phyloP scores from a whole-genome alignment of 2,797 vertebrate species.

The Enteromius trimaculatus region DNA sequence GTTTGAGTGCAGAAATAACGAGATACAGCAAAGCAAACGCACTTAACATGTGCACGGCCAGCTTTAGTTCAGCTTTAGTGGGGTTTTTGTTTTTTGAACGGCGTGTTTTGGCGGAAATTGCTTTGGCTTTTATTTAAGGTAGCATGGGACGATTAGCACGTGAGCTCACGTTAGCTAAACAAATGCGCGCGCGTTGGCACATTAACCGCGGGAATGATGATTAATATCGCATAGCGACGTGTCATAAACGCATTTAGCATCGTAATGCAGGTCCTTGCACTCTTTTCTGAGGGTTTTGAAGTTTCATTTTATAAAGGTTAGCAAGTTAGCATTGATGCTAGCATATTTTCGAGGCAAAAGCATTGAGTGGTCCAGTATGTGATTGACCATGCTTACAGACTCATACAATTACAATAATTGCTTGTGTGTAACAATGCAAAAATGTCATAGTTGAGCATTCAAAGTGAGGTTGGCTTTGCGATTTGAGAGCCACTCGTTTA shows the following conservation, averaged over 20 bases:
- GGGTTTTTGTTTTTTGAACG: conserved; percentile 81
- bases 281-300: not conserved
- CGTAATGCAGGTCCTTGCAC: not conserved
- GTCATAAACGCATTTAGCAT: not conserved
- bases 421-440: not conserved
- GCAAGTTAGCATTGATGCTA: conserved; percentile 31
- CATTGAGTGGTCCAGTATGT: not conserved
- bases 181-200: conserved; percentile 56
- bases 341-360: conserved; percentile 5
- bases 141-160: conserved; percentile 77
- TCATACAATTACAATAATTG: not conserved
- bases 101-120: conserved; percentile 84
- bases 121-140: conserved; percentile 87
- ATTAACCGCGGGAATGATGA: conserved; percentile 15
- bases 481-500: not conserved
- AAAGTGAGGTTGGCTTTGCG: not conserved
- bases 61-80: conserved; percentile 76
- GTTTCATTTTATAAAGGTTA: conserved; percentile 13
- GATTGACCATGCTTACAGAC: not conserved
- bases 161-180: conserved; percentile 5
- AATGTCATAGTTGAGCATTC: not conserved
- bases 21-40: not conserved
- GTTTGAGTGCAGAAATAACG: conserved; percentile 44
- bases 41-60: conserved; percentile 59
- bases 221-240: not conserved